A percentile compares a stretch with the other conserved stretches of the same genome.
phyloP scores from a whole-genome alignment of 2,888 invertebrate species.

The Pyrrhia umbra region DNA sequence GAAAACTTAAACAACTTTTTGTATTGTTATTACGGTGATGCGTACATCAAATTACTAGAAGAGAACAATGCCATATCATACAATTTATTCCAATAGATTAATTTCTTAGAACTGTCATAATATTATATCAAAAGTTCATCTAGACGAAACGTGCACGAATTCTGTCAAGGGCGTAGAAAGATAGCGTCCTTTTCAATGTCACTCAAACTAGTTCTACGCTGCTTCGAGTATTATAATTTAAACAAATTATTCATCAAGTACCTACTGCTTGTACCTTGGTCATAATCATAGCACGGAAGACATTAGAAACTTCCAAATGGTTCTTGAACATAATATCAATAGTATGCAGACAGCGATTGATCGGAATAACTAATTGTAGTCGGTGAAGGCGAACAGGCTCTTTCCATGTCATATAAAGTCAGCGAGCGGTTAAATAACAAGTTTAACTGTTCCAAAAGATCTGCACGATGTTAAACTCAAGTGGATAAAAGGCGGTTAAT shows the following conservation, averaged over 20 bases:
- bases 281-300: not conserved
- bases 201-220: constrained; percentile 37
- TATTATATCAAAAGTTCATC: constrained; percentile 34
- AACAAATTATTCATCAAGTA: not conserved
- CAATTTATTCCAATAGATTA: constrained; percentile 37
- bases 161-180: constrained; percentile 51
- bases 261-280: constrained; percentile 5
- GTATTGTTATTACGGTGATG: not conserved
- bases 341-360: constrained; percentile 10
- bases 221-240: constrained; percentile 11
- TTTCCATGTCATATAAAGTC: constrained; percentile 33
- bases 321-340: constrained; percentile 1
- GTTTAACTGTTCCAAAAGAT: constrained; percentile 36
- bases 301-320: constrained; percentile 7
- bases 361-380: constrained; percentile 19
- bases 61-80: constrained; percentile 44
- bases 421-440: constrained; percentile 24
- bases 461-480: constrained; percentile 38
- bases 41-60: constrained; percentile 43
- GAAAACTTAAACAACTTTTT: not conserved
- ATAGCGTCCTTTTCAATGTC: constrained; percentile 43
- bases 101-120: constrained; percentile 26
- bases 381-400: constrained; percentile 46
- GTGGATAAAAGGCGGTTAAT: constrained; percentile 46
- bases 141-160: constrained; percentile 32